These are phyloP conservation scores for Phrynocephalus forsythii DNA, from an alignment of 2,797 vertebrate species.

Conservation along the genomic window DNA sequence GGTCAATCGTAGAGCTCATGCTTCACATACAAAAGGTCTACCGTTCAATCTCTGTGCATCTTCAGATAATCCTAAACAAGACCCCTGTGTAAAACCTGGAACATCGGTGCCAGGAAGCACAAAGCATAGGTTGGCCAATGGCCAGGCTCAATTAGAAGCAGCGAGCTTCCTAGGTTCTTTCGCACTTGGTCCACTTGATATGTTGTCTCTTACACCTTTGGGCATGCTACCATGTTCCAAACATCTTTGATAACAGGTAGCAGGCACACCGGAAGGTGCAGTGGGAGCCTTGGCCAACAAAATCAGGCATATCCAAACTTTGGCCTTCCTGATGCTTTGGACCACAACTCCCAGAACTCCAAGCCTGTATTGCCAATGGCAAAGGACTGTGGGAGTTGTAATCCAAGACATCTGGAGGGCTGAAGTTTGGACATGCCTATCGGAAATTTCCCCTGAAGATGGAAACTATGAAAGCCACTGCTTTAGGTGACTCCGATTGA, in stretches of 20 bases:
- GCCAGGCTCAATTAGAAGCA: background rate
- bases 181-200: too few relatives aligned
- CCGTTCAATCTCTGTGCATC: background rate
- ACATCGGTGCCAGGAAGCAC: background rate
- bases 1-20: background rate
- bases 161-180: background rate
- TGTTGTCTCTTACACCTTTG: background rate
- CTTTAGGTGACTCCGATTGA: constrained; percentile 26
- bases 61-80: background rate
- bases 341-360: too few relatives aligned
- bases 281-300: background rate
- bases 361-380: too few relatives aligned
- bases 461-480: background rate
- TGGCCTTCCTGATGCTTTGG: too few relatives aligned
- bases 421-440: too few relatives aligned
- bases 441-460: background rate
- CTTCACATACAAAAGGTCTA: background rate
- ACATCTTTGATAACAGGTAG: background rate
- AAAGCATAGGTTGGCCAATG: background rate
- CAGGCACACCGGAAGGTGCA: background rate
- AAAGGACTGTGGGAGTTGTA: too few relatives aligned
- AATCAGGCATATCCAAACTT: background rate
- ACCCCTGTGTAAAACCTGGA: background rate
- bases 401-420: too few relatives aligned
- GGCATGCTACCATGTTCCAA: background rate